phyloP scores from a whole-genome alignment of 2,113 vertebrate species.

The Sarotherodon lohbergeri region DNA sequence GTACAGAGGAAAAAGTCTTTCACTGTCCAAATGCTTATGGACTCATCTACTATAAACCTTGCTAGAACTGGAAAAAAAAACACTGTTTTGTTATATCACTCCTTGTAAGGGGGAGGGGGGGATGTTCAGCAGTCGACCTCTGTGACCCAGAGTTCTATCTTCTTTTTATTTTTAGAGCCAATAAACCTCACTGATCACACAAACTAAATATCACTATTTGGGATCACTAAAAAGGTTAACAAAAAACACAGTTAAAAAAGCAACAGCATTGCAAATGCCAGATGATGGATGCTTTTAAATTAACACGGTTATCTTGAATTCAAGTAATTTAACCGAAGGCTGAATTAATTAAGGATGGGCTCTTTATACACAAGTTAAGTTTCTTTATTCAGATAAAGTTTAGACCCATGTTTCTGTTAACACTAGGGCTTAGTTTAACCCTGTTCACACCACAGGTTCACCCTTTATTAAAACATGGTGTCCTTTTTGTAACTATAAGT shows the following conservation, averaged over 20 bases:
- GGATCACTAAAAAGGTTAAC: neutral
- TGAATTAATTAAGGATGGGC: neutral
- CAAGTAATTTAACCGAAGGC: conserved; percentile 7
- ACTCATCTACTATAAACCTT: neutral
- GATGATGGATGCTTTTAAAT: neutral
- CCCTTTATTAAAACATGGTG: neutral
- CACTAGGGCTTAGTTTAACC: neutral
- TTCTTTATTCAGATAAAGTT: neutral
- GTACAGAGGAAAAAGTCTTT: neutral
- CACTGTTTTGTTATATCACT: neutral
- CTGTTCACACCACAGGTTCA: neutral
- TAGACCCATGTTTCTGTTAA: neutral
- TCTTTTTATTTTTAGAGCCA: neutral
- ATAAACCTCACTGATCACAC: neutral
- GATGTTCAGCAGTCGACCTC: neutral
- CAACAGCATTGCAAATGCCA: neutral
- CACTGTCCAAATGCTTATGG: neutral
- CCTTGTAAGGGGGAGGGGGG: neutral
- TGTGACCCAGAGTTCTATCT: neutral
- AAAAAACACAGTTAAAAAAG: neutral
- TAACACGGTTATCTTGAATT: neutral
- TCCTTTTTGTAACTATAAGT: neutral
- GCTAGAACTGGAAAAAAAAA: neutral
- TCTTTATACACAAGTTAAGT: conserved; percentile 1
- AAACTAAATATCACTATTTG: neutral